Conservation (phyloP, 92 coral and sea anemone genomes). For the Heliopora coerulea region DNA sequence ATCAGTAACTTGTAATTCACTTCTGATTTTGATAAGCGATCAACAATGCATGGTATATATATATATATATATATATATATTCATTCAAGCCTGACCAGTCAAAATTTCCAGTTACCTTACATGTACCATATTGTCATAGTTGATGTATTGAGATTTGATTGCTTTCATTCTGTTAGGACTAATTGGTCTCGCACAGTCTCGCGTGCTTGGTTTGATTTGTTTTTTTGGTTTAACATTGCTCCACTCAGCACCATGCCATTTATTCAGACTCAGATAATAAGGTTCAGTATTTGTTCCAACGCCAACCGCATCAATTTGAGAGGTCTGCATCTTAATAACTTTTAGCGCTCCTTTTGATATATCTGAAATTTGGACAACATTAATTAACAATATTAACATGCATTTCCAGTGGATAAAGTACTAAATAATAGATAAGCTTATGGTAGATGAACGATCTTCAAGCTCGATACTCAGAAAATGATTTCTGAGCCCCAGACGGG, state of each 20-base stretch:
- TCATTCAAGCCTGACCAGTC: too few species aligned
- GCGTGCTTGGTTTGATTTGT: slow-evolving; percentile 55
- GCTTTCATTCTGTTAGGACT: slow-evolving; percentile 72
- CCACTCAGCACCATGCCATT: slow-evolving; percentile 93
- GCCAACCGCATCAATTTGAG: slow-evolving; percentile 2
- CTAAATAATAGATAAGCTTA: too few species aligned
- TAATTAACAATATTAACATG: too few species aligned
- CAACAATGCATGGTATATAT: too few species aligned
- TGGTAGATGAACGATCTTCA: too few species aligned
- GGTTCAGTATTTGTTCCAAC: slow-evolving; percentile 79
- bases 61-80: too few species aligned
- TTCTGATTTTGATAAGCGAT: too few species aligned
- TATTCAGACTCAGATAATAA: slow-evolving; percentile 69
- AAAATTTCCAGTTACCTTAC: background rate
- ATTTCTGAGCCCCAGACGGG: too few species aligned
- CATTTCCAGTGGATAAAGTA: too few species aligned
- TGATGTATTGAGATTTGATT: slow-evolving; percentile 71
- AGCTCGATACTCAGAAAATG: too few species aligned
- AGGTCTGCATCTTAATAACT: slow-evolving; percentile 18
- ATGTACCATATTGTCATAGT: slow-evolving; percentile 53
- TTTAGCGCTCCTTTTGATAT: slow-evolving; percentile 5
- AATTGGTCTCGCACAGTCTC: slow-evolving; percentile 61
- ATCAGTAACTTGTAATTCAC: too few species aligned
- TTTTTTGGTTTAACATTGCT: slow-evolving; percentile 49
- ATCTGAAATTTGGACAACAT: too few species aligned